Conservation (phyloP, 2,888 invertebrate species). For the Carcina quercana region DNA sequence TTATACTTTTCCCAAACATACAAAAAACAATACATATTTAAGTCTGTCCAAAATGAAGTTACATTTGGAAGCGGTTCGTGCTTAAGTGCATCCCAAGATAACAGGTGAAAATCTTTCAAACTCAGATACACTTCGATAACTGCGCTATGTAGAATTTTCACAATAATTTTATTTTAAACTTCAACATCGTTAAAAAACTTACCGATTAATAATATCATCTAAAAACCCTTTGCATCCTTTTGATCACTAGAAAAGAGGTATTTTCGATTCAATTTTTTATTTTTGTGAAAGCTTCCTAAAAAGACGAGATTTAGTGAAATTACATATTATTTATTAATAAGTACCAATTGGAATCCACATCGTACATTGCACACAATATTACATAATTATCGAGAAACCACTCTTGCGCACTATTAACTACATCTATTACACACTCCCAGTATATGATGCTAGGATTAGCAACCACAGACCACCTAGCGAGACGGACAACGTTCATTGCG, state of each 20-base stretch:
- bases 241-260: constrained; percentile 70
- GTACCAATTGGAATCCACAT: constrained; percentile 27
- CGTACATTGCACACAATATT: too few species aligned
- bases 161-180: constrained; percentile 51
- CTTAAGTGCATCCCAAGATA: too few species aligned
- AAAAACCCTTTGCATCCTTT: constrained; percentile 66
- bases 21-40: too few species aligned
- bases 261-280: constrained; percentile 57
- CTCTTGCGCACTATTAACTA: too few species aligned
- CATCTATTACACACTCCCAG: too few species aligned
- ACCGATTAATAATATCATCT: constrained; percentile 58
- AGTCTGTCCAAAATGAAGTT: too few species aligned
- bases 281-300: constrained; percentile 44
- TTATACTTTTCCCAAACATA: too few species aligned
- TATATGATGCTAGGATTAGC: too few species aligned
- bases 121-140: constrained; percentile 22
- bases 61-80: too few species aligned
- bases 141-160: constrained; percentile 60
- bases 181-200: constrained; percentile 65
- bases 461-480: too few species aligned
- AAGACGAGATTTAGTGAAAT: constrained; percentile 26
- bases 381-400: too few species aligned
- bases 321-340: constrained; percentile 37
- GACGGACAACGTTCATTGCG: too few species aligned
- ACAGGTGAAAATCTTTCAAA: constrained; percentile 4